These are phyloP conservation scores for Oryctolagus cuniculus DNA, from an alignment of 2,113 vertebrate genomes.

Conservation along the genomic window DNA sequence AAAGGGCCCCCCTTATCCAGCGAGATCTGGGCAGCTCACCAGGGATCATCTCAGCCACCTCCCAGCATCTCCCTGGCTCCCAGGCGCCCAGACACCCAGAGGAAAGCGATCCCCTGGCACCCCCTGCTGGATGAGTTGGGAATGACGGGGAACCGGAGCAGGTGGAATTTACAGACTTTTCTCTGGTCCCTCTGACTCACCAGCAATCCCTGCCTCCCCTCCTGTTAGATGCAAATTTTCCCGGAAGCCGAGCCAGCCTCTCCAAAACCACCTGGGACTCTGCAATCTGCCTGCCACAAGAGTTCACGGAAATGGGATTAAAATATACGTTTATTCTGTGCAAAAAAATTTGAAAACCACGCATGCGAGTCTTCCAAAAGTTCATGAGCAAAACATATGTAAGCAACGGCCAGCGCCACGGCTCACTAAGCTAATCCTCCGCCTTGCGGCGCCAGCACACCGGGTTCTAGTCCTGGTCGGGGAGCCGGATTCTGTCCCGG, in stretches of 20 bases:
- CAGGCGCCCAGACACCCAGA: fast-evolving
- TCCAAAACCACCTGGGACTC: neutral
- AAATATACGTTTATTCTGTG: no score
- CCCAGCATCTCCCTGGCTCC: neutral
- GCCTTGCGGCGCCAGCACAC: no score
- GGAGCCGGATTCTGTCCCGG: no score
- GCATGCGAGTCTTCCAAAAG: no score
- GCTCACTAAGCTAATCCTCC: no score
- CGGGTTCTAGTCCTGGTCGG: no score
- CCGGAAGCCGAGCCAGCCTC: neutral
- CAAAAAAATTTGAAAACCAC: no score
- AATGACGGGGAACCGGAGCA: neutral
- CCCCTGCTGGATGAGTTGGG: conserved; percentile 48
- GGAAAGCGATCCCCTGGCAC: neutral
- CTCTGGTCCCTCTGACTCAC: neutral
- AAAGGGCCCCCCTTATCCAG: neutral
- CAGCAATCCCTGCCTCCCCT: no score
- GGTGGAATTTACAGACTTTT: neutral
- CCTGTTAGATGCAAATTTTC: neutral
- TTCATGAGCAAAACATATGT: no score
- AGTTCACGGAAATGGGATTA: no score
- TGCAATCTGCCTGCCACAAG: neutral
- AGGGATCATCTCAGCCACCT: neutral
- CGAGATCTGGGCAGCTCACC: neutral
- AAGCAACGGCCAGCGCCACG: no score